A percentile compares a stretch with the other conserved stretches of the same genome.
phyloP scores from a whole-genome alignment of 1,140 invertebrate genomes.

The Habropoda laboriosa region DNA sequence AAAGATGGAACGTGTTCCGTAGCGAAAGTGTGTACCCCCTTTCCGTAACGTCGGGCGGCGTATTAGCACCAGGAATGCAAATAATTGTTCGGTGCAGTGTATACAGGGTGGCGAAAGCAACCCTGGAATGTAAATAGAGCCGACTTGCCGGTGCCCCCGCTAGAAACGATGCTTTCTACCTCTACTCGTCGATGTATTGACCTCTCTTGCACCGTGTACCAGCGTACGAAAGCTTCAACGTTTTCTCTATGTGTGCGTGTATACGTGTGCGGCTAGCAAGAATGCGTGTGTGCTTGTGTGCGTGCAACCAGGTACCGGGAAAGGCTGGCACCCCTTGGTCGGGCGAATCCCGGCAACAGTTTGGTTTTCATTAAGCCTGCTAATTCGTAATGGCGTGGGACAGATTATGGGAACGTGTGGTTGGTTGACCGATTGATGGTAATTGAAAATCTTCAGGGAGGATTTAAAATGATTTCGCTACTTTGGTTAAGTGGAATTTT shows the following conservation, averaged over 20 bases:
- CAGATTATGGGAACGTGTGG: too few species aligned
- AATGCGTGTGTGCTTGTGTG: too few species aligned
- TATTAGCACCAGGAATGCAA: constrained; percentile 75
- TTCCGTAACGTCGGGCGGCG: constrained; percentile 42
- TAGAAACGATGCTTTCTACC: constrained; percentile 33
- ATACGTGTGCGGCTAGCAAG: too few species aligned
- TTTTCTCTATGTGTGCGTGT: background rate
- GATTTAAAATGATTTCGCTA: too few species aligned
- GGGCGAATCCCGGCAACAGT: constrained; percentile 5
- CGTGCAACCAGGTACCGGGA: background rate
- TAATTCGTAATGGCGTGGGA: background rate
- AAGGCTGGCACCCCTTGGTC: constrained; percentile 2
- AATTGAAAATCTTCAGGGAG: background rate
- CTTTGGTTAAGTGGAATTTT: too few species aligned
- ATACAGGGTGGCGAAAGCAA: constrained; percentile 71
- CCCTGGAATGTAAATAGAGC: constrained; percentile 78
- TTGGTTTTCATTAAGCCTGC: constrained; percentile 38
- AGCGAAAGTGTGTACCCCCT: constrained; percentile 37
- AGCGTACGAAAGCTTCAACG: background rate
- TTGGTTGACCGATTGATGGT: background rate
- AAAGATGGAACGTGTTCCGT: background rate
- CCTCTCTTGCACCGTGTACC: constrained; percentile 6
- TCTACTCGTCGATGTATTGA: constrained; percentile 52
- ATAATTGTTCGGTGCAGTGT: constrained; percentile 76
- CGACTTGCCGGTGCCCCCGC: constrained; percentile 58